Conservation (phyloP, 2,888 invertebrate genomes). For the Anthoptus insignis region DNA sequence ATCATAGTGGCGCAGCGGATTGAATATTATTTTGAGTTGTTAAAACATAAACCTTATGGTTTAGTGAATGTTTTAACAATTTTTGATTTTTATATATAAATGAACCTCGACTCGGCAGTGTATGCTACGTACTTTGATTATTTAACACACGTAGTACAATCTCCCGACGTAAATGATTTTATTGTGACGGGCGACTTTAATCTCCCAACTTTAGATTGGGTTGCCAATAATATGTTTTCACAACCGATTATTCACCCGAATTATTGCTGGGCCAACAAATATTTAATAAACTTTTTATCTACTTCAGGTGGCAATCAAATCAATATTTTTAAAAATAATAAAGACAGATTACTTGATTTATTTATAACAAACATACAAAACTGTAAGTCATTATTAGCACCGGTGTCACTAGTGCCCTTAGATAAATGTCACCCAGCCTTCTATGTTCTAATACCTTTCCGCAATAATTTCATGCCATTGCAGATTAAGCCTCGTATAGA, state of each 20-base stretch:
- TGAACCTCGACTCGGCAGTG: not conserved
- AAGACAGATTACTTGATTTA: too few relatives aligned
- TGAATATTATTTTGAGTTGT: too few relatives aligned
- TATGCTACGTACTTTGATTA: slow-evolving; percentile 7
- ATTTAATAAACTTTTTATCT: not conserved
- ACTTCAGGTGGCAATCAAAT: not conserved
- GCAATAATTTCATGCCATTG: not conserved
- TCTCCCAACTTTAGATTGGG: not conserved
- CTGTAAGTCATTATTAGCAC: not conserved
- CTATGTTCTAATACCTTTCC: not conserved
- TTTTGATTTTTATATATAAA: too few relatives aligned
- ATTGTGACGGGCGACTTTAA: too few relatives aligned
- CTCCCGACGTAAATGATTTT: not conserved
- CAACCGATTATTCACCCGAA: not conserved
- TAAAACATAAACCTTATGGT: too few relatives aligned
- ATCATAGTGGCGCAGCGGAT: too few relatives aligned
- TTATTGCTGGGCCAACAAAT: not conserved
- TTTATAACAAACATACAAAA: not conserved
- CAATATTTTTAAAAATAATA: not conserved
- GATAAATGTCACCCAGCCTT: not conserved
- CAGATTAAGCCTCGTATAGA: too few relatives aligned
- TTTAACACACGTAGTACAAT: not conserved
- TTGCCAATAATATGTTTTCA: not conserved
- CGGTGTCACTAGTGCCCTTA: not conserved
- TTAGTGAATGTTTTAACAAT: too few relatives aligned